Conservation (phyloP, 37 sponge, comb jelly and placozoan species). For the Ianthella basta region DNA sequence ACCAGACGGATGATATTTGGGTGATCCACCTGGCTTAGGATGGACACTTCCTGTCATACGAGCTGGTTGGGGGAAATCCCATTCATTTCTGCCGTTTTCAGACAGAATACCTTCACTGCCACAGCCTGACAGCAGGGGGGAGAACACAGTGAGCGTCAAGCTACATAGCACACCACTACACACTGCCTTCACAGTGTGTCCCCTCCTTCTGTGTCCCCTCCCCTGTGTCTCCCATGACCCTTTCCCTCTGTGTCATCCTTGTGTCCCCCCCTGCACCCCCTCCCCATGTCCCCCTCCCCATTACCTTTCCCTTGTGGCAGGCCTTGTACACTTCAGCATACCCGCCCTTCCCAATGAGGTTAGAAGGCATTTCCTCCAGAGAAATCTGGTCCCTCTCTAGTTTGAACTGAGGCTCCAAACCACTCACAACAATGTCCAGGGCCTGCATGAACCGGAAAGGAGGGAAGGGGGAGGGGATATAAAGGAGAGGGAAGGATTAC, state of each 20-base stretch:
- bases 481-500: too few relatives aligned
- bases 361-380: constrained; percentile 44
- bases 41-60: constrained; percentile 67
- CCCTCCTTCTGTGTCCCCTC: too few relatives aligned
- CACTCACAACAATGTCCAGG: constrained; percentile 66
- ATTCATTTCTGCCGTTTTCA: constrained; percentile 51
- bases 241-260: too few relatives aligned
- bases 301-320: constrained; percentile 10
- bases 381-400: constrained; percentile 28
- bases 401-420: constrained; percentile 45
- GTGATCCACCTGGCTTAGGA: constrained; percentile 63
- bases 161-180: too few relatives aligned
- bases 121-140: constrained; percentile 31
- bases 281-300: too few relatives aligned
- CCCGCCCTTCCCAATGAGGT: constrained; percentile 72
- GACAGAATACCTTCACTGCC: constrained; percentile 70
- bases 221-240: neutral
- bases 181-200: too few relatives aligned
- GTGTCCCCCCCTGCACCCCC: neutral
- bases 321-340: constrained; percentile 79
- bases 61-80: constrained; percentile 65
- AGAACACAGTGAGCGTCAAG: too few relatives aligned
- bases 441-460: constrained; percentile 48
- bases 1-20: constrained; percentile 66
- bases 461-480: neutral